Base-by-base conservation (phyloP, 1,140 invertebrate genomes). In the Cydia pomonella region DNA sequence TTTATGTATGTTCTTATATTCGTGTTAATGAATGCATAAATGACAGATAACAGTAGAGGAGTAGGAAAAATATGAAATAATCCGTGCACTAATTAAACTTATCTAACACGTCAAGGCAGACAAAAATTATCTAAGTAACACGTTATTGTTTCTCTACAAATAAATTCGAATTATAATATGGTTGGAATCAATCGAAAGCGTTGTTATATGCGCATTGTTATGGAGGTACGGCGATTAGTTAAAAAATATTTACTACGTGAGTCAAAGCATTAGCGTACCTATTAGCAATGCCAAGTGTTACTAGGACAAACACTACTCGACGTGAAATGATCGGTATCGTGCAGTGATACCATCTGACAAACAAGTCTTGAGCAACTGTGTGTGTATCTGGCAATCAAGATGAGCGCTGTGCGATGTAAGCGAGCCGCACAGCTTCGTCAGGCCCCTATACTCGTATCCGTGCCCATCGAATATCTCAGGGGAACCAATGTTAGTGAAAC, bases 201-300 rank as follows among this genome's bases (percentile, higher is more conserved):
- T 41, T 12, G 10, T 41, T 3, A 69, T 74, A 59, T 73, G 75
- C 76, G 16, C 47, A n/a, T 41, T n/a, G 47, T 5, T n/a, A 50
- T n/a, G 16, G 4, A 16, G 47, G 10, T 50, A n/a, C 5, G 44
- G 12, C 3, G 29, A 38, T 38, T 33, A 9, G 64, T 33, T 69
- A 69, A 21, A 21, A 29, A 41, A 33, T 33, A 33, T 69, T 69
- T 18, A 69, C 16, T 69, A 66, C 25, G 23, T 63, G n/a, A 41
- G 33, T 69, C 27, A 69, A 66, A 66, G 16, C 64, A 69, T 69
- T 69, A 69, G 64, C 64, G 29, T 33, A n/a, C n/a, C n/a, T n/a
- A 69, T 66, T n/a, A 66, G 63, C 25, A 27, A 33, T 69, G 64
- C 64, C 27, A 69, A 69, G 27, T 69, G 64, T 69, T 69, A 69